Evolutionary conservation across 37 sponge, comb jelly and placozoan species (phyloP), one percentile per base, ranked within the genome.

Genomic region (Eunapius fragilis): DNA sequence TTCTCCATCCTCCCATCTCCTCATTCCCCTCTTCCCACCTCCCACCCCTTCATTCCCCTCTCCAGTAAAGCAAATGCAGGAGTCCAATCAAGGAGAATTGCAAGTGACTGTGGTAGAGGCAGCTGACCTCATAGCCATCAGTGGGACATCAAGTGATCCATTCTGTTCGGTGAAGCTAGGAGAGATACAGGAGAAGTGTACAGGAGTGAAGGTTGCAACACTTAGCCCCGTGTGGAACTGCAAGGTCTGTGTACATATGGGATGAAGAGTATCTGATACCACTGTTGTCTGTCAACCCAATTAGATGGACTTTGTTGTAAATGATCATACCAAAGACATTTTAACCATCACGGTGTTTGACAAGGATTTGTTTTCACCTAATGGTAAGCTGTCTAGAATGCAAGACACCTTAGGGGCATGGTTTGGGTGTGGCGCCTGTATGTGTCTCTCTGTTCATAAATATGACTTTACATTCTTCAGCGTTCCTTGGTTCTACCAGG

Each of bases 321-420:
- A 81, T 37, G 91, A 95, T 48, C 82, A 79, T 19, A 77, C 76
- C 68, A 76, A 73, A 13, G 88, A 93, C 27, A 50, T 35, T 24
- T 72, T 95, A 37, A 90, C 87, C 37, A 69, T 95, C 14, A 85
- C 91, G 22, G 93, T 95, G 69, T 95, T 92, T 85, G 96, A 95
- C 67, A 84, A 88, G 48, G 96, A 95, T 68, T 80, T 92, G 31
- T 95, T 95, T 69, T 92, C 94, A 36, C 96, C 96, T 0, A 92
- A 91, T 87, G 93, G 96, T 95, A 49, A 76, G 87, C n/a, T 24
- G 26, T 83, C 23, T 23, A 85, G 34, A 2, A 76, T 34, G 9
- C 25, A 67, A 72, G n/a, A n/a, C n/a, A n/a, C n/a, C n/a, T n/a
- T n/a, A n/a, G n/a, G n/a, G n/a, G n/a, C n/a, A n/a, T n/a, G n/a